These are phyloP conservation scores for Mesoligia furuncula DNA, from an alignment of 2,888 invertebrate species.

Conservation along the genomic window DNA sequence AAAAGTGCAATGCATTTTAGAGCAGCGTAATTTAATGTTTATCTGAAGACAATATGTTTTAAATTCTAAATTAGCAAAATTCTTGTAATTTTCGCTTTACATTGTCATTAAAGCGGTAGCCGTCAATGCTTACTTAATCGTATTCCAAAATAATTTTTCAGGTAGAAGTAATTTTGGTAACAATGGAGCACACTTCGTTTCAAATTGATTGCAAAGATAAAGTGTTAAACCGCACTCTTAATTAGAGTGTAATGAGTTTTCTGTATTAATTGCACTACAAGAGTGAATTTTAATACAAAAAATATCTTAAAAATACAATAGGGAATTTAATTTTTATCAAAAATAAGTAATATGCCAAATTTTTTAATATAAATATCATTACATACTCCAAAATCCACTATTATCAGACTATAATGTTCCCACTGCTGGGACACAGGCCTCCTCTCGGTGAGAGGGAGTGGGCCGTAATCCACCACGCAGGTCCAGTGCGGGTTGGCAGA, in stretches of 20 bases:
- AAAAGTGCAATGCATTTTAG: neutral
- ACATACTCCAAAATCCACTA: too few relatives aligned
- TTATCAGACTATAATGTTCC: too few relatives aligned
- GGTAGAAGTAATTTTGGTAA: neutral
- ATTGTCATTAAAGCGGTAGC: neutral
- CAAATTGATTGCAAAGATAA: neutral
- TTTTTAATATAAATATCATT: too few relatives aligned
- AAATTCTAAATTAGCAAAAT: neutral
- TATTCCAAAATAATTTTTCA: neutral
- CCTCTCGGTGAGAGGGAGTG: too few relatives aligned
- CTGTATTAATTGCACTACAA: neutral
- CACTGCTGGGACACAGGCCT: too few relatives aligned
- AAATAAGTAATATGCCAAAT: neutral
- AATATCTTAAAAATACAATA: neutral
- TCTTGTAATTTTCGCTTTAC: neutral
- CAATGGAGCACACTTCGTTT: neutral
- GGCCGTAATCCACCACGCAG: too few relatives aligned
- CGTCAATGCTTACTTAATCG: neutral
- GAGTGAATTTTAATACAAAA: neutral
- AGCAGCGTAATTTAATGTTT: neutral
- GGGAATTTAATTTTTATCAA: too few relatives aligned
- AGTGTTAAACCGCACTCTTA: neutral
- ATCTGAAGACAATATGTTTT: neutral
- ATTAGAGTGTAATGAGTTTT: slow-evolving; percentile 2
- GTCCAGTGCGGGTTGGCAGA: too few relatives aligned